Percentiles rank a stretch among this genome's conserved stretches.
Evolutionary conservation across 1,140 invertebrate species (phyloP).

Genomic region (Hyles euphorbiae): DNA sequence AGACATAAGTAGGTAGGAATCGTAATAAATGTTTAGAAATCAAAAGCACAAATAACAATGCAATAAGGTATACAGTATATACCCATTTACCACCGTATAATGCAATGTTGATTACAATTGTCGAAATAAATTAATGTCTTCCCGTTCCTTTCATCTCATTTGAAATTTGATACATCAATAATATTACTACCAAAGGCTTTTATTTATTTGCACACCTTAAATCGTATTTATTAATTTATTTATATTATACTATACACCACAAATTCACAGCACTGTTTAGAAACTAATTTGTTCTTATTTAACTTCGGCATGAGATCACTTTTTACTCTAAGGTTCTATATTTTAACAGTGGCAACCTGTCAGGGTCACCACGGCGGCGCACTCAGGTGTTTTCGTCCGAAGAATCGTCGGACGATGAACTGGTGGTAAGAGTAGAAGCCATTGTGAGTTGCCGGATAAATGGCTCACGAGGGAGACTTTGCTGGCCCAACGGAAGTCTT

Average conservation of each 20-base stretch:
- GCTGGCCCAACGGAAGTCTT: constrained; percentile 59
- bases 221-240: not conserved
- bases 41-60: too few species aligned
- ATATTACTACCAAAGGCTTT: not conserved
- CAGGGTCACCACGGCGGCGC: constrained; percentile 64
- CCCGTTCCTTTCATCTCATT: too few species aligned
- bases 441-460: constrained; percentile 66
- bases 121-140: too few species aligned
- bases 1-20: too few species aligned
- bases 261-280: constrained; percentile 50
- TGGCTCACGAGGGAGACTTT: constrained; percentile 60
- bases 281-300: constrained; percentile 12
- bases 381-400: constrained; percentile 71
- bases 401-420: constrained; percentile 66
- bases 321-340: constrained; percentile 59
- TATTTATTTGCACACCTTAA: constrained; percentile 1
- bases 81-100: too few species aligned
- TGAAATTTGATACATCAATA: too few species aligned
- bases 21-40: too few species aligned
- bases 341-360: constrained; percentile 67
- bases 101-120: too few species aligned
- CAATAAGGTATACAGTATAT: too few species aligned
- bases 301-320: constrained; percentile 7
- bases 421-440: constrained; percentile 63
- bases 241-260: constrained; percentile 30